Evolutionary conservation across 2,113 vertebrate genomes (phyloP).

Genomic region (Chlorodrepanis virens): DNA sequence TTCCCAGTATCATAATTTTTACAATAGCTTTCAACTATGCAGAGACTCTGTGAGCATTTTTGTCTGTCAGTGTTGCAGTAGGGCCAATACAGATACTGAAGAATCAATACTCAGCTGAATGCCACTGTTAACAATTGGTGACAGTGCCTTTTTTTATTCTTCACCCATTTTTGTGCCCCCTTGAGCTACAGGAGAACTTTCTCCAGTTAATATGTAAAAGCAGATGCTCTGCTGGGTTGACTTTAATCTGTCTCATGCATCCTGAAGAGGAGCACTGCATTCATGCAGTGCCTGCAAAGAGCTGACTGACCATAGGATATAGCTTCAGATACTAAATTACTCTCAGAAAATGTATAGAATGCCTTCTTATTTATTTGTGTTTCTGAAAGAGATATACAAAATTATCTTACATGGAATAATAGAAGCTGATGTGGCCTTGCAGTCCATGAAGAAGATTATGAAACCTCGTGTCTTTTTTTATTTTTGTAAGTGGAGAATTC

Average conservation of each 20-base stretch:
- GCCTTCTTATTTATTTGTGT: not conserved
- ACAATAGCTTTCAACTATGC: not conserved
- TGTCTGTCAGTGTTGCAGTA: not conserved
- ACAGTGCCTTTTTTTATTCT: not conserved
- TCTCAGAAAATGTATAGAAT: not conserved
- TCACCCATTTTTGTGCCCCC: not conserved
- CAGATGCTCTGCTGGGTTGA: not conserved
- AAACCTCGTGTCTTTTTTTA: not conserved
- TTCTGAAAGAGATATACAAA: not conserved
- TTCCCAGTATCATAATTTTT: not conserved
- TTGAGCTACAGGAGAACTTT: not conserved
- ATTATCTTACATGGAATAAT: not conserved
- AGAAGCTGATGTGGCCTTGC: not conserved
- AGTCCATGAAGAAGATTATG: not conserved
- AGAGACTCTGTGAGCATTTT: not conserved
- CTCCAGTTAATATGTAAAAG: not conserved
- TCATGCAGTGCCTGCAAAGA: not conserved
- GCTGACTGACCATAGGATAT: not conserved
- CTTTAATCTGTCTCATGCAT: not conserved
- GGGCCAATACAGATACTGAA: not conserved
- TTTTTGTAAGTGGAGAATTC: not conserved
- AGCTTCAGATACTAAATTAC: not conserved
- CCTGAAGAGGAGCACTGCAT: not conserved
- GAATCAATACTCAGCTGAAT: not conserved
- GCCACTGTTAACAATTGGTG: not conserved